Conservation (phyloP, 1,140 invertebrate species). For the Heliconius himera region DNA sequence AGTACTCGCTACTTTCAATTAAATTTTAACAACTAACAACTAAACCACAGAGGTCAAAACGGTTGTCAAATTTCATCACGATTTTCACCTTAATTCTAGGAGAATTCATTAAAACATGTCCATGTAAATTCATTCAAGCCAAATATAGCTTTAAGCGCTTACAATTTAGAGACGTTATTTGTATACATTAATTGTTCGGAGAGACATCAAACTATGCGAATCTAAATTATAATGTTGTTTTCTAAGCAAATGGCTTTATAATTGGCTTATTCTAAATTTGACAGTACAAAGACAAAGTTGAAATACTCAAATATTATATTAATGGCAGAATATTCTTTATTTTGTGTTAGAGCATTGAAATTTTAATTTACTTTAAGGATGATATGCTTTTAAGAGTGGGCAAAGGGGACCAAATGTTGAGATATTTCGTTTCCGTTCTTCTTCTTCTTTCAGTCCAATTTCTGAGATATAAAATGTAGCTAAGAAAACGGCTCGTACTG, state of each 20-base stretch:
- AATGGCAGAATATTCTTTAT: no score
- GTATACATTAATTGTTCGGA: not conserved
- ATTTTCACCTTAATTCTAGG: not conserved
- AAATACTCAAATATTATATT: not conserved
- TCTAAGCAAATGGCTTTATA: not conserved
- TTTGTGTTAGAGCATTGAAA: no score
- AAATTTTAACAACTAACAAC: not conserved
- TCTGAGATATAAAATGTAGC: no score
- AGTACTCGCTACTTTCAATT: not conserved
- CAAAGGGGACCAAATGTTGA: no score
- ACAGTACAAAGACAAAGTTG: not conserved
- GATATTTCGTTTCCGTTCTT: no score
- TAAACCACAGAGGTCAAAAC: not conserved
- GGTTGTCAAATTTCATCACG: conserved; percentile 8
- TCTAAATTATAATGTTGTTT: not conserved
- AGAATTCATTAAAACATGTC: not conserved
- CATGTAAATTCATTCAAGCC: not conserved
- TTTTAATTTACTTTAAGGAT: no score
- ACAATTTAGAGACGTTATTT: not conserved
- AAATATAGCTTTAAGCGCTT: not conserved
- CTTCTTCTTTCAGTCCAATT: no score
- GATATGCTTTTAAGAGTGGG: no score
- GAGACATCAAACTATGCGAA: not conserved
- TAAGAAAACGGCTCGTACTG: no score
- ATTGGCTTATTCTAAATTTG: not conserved